phyloP scores from a whole-genome alignment of 2,888 invertebrate species.

The Cyrtodaria siliqua region DNA sequence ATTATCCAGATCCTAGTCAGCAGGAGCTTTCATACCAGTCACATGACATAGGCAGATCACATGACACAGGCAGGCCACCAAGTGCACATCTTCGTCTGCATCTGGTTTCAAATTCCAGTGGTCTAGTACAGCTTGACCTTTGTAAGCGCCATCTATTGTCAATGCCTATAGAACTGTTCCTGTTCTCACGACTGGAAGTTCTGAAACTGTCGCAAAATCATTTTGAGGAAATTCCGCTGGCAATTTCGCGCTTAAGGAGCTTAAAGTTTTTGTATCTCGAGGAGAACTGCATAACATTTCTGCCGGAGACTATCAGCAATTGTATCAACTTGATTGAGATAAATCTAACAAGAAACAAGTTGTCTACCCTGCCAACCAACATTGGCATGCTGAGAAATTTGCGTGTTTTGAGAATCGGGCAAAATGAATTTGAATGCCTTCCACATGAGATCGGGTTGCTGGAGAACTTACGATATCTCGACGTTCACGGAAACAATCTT shows the following conservation, averaged over 20 bases:
- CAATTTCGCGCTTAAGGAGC: slow-evolving; percentile 76
- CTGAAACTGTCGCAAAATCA: slow-evolving; percentile 79
- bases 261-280: slow-evolving; percentile 76
- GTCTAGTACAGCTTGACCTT: slow-evolving; percentile 78
- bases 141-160: slow-evolving; percentile 64
- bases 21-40: slow-evolving; percentile 15
- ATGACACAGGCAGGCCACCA: slow-evolving; percentile 14
- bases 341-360: slow-evolving; percentile 74
- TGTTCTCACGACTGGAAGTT: slow-evolving; percentile 77
- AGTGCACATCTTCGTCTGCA: slow-evolving; percentile 53
- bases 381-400: slow-evolving; percentile 63
- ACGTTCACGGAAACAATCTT: slow-evolving; percentile 81
- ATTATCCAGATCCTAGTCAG: slow-evolving; percentile 15
- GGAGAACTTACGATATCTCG: slow-evolving; percentile 75
- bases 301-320: slow-evolving; percentile 83
- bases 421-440: slow-evolving; percentile 80
- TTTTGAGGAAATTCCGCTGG: slow-evolving; percentile 76
- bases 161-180: slow-evolving; percentile 77
- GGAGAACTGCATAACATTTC: slow-evolving; percentile 73
- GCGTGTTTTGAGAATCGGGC: slow-evolving; percentile 74
- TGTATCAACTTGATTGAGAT: slow-evolving; percentile 78
- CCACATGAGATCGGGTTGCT: slow-evolving; percentile 81
- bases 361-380: slow-evolving; percentile 74
- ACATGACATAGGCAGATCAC: slow-evolving; percentile 21
- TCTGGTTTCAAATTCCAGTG: slow-evolving; percentile 65